These are phyloP conservation scores for Hystrix brachyura DNA, from an alignment of 2,113 vertebrate genomes.

Conservation along the genomic window DNA sequence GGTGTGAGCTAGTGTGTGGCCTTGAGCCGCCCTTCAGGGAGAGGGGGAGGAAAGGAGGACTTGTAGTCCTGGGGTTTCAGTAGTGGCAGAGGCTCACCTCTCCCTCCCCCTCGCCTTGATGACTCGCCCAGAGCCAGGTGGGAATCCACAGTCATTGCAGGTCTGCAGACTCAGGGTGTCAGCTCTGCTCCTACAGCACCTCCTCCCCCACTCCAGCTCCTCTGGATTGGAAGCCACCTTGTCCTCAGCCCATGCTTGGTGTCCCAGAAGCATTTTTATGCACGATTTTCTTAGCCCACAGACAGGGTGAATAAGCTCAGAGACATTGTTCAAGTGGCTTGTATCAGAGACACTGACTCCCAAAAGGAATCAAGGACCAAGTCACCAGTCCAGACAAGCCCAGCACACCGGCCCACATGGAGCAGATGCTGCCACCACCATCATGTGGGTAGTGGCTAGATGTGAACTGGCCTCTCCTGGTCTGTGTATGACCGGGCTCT, in stretches of 20 bases:
- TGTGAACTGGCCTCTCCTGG: neutral
- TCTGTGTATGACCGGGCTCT: neutral
- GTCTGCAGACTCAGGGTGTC: neutral
- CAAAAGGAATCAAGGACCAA: neutral
- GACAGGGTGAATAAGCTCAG: neutral
- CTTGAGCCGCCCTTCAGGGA: neutral
- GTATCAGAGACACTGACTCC: neutral
- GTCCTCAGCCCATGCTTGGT: neutral
- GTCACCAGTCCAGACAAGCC: neutral
- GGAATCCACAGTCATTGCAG: too few species aligned
- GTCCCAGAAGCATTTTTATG: neutral
- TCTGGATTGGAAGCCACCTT: neutral
- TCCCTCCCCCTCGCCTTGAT: neutral
- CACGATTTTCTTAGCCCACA: neutral
- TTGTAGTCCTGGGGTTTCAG: neutral
- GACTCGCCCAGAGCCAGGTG: neutral
- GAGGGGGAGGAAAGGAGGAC: neutral
- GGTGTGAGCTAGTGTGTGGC: neutral
- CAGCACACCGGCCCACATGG: neutral
- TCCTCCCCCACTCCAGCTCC: neutral
- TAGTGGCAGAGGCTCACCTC: neutral
- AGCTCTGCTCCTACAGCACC: neutral
- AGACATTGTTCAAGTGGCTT: neutral
- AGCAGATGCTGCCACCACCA: accelerated
- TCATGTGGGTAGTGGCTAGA: neutral